Conservation (phyloP, 1,140 invertebrate genomes). For the Drosophila sproati region DNA sequence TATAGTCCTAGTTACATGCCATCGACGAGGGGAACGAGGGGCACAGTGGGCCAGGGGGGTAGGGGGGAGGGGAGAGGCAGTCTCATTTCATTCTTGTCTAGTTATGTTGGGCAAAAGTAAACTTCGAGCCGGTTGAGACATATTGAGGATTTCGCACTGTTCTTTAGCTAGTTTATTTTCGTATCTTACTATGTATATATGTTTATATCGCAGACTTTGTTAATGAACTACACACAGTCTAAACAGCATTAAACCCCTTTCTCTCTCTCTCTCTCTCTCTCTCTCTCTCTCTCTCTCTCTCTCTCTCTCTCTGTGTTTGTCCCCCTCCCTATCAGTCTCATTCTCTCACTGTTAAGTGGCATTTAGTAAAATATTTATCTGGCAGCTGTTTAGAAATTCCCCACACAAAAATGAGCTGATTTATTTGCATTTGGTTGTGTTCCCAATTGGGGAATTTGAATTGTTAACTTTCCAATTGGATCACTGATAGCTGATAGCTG, state of each 20-base stretch:
- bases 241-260: neutral
- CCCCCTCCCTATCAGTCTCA: too few relatives aligned
- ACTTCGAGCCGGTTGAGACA: neutral
- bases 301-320: neutral
- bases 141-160: neutral
- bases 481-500: neutral
- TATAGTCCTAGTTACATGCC: slow-evolving; percentile 63
- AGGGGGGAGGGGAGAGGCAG: neutral
- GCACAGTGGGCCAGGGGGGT: neutral
- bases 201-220: neutral
- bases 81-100: neutral
- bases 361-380: slow-evolving; percentile 10
- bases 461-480: slow-evolving; percentile 13
- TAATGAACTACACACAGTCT: neutral
- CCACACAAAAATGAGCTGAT: slow-evolving; percentile 7
- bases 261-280: too few relatives aligned
- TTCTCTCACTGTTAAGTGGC: neutral
- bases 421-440: slow-evolving; percentile 5
- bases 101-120: neutral
- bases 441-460: neutral
- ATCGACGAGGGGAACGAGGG: neutral
- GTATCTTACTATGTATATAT: neutral
- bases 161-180: slow-evolving; percentile 1
- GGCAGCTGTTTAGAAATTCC: slow-evolving; percentile 10
- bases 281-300: neutral